A percentile compares a stretch with the other conserved stretches of the same genome.
These are phyloP conservation scores for Galaxias olidus DNA, from an alignment of 2,797 vertebrate species.

Conservation along the genomic window DNA sequence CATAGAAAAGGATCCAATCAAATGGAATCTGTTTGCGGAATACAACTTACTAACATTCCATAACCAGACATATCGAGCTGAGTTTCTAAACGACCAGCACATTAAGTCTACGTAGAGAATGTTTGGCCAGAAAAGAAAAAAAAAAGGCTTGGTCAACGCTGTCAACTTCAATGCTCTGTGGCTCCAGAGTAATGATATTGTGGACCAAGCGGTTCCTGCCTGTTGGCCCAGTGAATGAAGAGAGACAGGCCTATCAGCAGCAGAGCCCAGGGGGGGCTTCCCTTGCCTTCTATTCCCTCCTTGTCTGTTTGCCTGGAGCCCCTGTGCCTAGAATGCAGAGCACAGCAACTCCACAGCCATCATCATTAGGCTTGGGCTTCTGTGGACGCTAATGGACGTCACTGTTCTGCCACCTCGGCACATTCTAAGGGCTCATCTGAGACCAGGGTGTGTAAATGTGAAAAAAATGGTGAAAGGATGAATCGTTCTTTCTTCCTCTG, in stretches of 20 bases:
- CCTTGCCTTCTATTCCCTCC: not conserved
- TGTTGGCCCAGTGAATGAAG: constrained; percentile 36
- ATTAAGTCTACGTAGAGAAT: not conserved
- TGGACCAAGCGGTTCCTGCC: constrained; percentile 31
- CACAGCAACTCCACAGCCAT: constrained; percentile 73
- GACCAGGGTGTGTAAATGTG: constrained; percentile 59
- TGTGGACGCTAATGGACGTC: constrained; percentile 67
- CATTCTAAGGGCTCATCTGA: constrained; percentile 65
- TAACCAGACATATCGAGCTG: not conserved
- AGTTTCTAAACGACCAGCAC: not conserved
- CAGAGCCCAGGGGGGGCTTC: constrained; percentile 27
- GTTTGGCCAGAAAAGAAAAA: constrained; percentile 19
- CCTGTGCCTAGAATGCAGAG: constrained; percentile 59
- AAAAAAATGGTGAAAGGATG: constrained; percentile 57
- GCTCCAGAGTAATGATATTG: constrained; percentile 30
- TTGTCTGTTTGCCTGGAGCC: constrained; percentile 28
- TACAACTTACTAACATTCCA: too few species aligned
- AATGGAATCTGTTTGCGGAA: too few species aligned
- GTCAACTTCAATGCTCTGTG: constrained; percentile 1
- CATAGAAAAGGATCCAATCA: too few species aligned
- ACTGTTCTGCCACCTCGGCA: constrained; percentile 72
- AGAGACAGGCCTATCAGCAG: constrained; percentile 33
- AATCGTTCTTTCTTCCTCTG: constrained; percentile 1
- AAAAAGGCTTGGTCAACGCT: constrained; percentile 27
- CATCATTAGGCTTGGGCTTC: constrained; percentile 70